A percentile compares a stretch with the other conserved stretches of the same genome.
phyloP scores from a whole-genome alignment of 2,888 invertebrate genomes.

The Drosophila monieri region DNA sequence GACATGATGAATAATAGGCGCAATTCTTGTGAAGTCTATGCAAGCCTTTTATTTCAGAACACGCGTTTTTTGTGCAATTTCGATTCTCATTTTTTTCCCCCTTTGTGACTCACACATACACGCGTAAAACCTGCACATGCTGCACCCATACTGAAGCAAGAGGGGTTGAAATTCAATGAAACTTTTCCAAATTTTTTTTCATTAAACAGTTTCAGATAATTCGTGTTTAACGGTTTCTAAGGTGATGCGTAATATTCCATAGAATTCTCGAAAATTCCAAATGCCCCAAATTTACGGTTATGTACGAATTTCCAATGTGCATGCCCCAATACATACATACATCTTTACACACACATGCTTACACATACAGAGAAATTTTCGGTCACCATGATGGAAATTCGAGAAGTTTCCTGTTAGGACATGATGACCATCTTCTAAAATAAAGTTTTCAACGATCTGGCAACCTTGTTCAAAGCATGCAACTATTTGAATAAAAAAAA shows the following conservation, averaged over 20 bases:
- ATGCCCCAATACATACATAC: not conserved
- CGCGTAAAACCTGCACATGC: slow-evolving; percentile 10
- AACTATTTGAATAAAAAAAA: not conserved
- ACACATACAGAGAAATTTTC: not conserved
- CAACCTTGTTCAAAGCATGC: not conserved
- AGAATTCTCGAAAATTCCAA: slow-evolving; percentile 22
- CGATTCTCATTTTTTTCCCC: not conserved
- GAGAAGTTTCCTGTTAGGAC: not conserved
- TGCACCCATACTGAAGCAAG: not conserved
- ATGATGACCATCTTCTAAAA: not conserved
- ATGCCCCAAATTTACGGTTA: slow-evolving; percentile 5
- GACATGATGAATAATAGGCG: slow-evolving; percentile 10
- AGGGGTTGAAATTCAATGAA: not conserved
- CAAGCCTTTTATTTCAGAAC: slow-evolving; percentile 3
- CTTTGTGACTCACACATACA: not conserved
- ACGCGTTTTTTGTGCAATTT: slow-evolving; percentile 9
- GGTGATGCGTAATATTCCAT: not conserved
- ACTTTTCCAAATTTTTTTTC: not conserved
- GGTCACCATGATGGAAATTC: not conserved
- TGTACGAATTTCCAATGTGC: slow-evolving; percentile 19
- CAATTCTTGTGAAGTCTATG: too few relatives aligned
- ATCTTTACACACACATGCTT: too few relatives aligned
- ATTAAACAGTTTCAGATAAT: not conserved
- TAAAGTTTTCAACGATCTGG: not conserved
- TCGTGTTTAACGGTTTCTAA: slow-evolving; percentile 5